Base-by-base conservation (phyloP, 1,140 invertebrate species). In the Cataglyphis hispanica region DNA sequence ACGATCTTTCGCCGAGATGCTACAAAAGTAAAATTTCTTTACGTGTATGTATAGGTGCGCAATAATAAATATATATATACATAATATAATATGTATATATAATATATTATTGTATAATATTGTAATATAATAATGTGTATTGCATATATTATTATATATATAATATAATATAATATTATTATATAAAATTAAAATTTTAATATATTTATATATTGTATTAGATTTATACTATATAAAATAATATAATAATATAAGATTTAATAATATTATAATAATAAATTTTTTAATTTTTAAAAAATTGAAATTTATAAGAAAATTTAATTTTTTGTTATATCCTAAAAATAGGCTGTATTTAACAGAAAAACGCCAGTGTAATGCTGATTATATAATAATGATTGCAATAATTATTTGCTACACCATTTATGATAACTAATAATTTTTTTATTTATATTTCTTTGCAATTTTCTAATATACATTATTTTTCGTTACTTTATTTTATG, bases 391-490 rank as follows among this genome's bases (percentile, higher is more conserved):
- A 25, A 37, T 58, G 1, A 40, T 37, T 66, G 27, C 2, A 1
- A 66, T 37, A 37, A 37, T 37, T 0, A 37, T 37, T 4, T 31
- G 2, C 27, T 2, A 31, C 27, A 37, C 7, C 6, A 37, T 37
- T 37, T 37, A 37, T 37, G 3, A 5, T 37, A 37, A 31, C 1
- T 11, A 43, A 43, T 43, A 2, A 43, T 43, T 84, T 2, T 13
- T 63, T 13, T 74, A 37, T 60, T 16, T 63, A 11, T 31, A 0
- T 11, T 8, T 40, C 37, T 13, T 31, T 64, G 8, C 13, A 2
- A 13, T 5, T 76, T 25, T 75, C 31, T 50, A 72, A 61, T 77
- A 58, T 67, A 53, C 27, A 84, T 88, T 70, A 81, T 43, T 76
- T 11, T 25, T n/a, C 56, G 11, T 46, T 80, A 31, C 22, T 13